Conservation (phyloP, 30 jellyfish, hydroid and myxozoan species). For the Mastigias papua region DNA sequence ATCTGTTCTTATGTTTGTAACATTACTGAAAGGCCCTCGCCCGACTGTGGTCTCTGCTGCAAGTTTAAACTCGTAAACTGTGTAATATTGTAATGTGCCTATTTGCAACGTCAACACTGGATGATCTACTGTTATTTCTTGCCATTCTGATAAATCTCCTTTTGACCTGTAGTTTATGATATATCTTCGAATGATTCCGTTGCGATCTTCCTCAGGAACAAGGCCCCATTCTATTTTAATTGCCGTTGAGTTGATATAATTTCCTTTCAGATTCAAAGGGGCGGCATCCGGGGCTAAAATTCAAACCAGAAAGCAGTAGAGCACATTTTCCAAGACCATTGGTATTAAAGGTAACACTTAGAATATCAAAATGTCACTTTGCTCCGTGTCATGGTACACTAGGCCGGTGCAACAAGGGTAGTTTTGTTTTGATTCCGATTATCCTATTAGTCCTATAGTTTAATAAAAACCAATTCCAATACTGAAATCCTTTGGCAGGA, state of each 20-base stretch:
- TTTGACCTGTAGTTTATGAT: slow-evolving; percentile 7
- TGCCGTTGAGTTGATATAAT: slow-evolving; percentile 17
- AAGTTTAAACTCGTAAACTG: background rate
- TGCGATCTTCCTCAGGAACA: slow-evolving; percentile 27
- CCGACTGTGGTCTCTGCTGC: background rate
- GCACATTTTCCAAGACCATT: background rate
- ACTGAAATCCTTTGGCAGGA: too few species aligned
- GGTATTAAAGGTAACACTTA: too few species aligned
- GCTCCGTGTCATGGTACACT: too few species aligned
- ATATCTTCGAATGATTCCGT: slow-evolving; percentile 39
- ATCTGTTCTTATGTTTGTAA: slow-evolving; percentile 19
- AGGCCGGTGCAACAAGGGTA: too few species aligned
- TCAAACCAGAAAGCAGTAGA: background rate
- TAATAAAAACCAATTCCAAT: too few species aligned
- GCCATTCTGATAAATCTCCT: background rate
- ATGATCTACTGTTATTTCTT: background rate
- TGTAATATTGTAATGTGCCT: background rate
- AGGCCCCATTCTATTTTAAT: slow-evolving; percentile 24
- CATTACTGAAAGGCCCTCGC: slow-evolving; percentile 12
- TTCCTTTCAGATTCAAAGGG: slow-evolving; percentile 13
- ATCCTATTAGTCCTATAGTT: too few species aligned
- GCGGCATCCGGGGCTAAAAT: slow-evolving; percentile 50
- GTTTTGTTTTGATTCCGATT: too few species aligned
- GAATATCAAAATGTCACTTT: too few species aligned
- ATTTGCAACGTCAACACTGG: background rate